Base-by-base conservation (phyloP, 2,888 invertebrate genomes). In the Xestia c-nigrum region DNA sequence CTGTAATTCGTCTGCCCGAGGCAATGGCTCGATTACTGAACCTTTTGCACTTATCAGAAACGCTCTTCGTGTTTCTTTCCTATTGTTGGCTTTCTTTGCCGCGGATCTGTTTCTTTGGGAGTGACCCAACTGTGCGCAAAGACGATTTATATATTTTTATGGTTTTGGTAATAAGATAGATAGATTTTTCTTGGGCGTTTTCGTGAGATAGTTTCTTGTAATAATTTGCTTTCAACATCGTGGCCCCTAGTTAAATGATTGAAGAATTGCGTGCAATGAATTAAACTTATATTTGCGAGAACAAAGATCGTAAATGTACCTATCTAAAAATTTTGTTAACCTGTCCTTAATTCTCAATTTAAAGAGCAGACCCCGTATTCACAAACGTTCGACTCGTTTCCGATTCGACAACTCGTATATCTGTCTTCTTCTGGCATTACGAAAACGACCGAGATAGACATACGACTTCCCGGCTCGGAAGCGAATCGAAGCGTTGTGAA, bases 1-100 rank as follows among this genome's bases (percentile, higher is more conserved):
- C 87, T 72, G 86, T 89, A 85, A 87, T 87, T 85, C 86, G 84
- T 83, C 78, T 78, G 82, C 79, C 80, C 76, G 75, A 61, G 75
- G 88, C 87, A 24, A 71, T 52, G 79, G 77, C 79, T 81, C 86
- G 87, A 84, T 88, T 81, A 80, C 87, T 76, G 74, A 72, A 84
- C 74, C 77, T 81, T 71, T 81, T 64, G 65, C 77, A 79, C 78
- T 83, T 79, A 81, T 77, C 77, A 50, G 76, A 74, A 72, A 73
- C 76, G 52, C 63, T 64, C 68, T 24, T 50, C 70, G 19, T 78
- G 72, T 76, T 78, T 64, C 74, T 72, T 78, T 75, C 52, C 61
- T 72, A 67, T 74, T 86, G 64, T 73, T 59, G 38, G 74, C 40
- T 76, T 75, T 70, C 74, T 75, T 72, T 61, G 43, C 38, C 12